These are phyloP conservation scores for Salvator merianae DNA, from an alignment of 2,113 vertebrate genomes.

Conservation along the genomic window DNA sequence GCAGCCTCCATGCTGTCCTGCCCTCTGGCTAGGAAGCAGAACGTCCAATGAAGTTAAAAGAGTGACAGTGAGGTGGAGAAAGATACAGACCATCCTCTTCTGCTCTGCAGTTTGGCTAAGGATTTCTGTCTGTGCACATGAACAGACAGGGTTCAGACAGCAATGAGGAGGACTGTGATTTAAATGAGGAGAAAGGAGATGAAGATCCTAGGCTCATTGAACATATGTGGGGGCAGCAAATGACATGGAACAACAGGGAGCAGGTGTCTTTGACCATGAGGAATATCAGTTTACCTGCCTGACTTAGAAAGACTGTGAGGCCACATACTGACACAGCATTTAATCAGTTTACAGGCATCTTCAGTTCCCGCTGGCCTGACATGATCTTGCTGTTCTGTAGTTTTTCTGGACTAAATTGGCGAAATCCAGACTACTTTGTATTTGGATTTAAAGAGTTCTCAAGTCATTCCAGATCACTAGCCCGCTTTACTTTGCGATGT, in stretches of 20 bases:
- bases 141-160: slow-evolving; percentile 99
- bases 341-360: too few species aligned
- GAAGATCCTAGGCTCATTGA: slow-evolving; percentile 90
- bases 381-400: too few species aligned
- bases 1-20: too few species aligned
- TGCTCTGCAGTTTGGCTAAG: slow-evolving; percentile 68
- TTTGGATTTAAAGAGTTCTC: too few species aligned
- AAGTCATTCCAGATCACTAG: too few species aligned
- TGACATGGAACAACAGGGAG: slow-evolving; percentile 95
- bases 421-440: too few species aligned
- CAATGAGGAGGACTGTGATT: slow-evolving; percentile 97
- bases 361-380: too few species aligned
- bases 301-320: too few species aligned
- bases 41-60: slow-evolving; percentile 80
- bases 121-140: slow-evolving; percentile 96
- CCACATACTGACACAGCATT: too few species aligned
- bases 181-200: slow-evolving; percentile 89
- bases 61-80: slow-evolving; percentile 68
- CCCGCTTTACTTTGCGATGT: too few species aligned
- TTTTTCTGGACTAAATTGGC: too few species aligned
- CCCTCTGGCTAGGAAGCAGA: slow-evolving; percentile 78
- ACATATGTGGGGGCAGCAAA: slow-evolving; percentile 91
- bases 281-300: slow-evolving; percentile 97
- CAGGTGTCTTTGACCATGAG: slow-evolving; percentile 95
- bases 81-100: slow-evolving; percentile 70